Evolutionary conservation across 2,888 invertebrate genomes (phyloP).

Genomic region (Panopea generosa): DNA sequence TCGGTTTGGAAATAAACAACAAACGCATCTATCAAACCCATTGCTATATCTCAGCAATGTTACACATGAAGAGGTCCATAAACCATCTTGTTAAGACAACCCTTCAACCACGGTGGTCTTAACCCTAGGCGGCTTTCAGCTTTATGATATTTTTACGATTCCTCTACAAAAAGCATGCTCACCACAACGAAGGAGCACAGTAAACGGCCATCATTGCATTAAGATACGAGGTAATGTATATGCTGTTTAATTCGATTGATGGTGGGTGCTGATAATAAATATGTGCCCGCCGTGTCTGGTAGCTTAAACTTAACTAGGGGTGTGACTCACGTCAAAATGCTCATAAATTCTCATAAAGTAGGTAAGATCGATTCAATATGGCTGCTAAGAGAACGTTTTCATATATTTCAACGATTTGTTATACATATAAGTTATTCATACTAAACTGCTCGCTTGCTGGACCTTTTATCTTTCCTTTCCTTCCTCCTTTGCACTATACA

Average conservation of each 20-base stretch:
- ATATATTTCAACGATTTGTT: too few relatives aligned
- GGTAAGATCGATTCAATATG: background rate
- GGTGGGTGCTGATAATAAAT: slow-evolving; percentile 31
- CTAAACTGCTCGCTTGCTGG: too few relatives aligned
- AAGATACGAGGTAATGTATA: slow-evolving; percentile 34
- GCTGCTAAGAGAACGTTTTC: background rate
- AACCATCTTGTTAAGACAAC: slow-evolving; percentile 42
- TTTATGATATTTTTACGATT: slow-evolving; percentile 60
- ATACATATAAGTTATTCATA: too few relatives aligned
- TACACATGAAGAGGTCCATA: slow-evolving; percentile 22
- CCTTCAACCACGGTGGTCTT: slow-evolving; percentile 58
- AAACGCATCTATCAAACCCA: too few relatives aligned
- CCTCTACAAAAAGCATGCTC: slow-evolving; percentile 52
- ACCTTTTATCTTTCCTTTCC: too few relatives aligned
- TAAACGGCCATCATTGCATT: slow-evolving; percentile 46
- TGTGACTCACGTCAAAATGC: slow-evolving; percentile 36
- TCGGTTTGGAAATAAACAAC: too few relatives aligned
- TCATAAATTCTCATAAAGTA: slow-evolving; percentile 49
- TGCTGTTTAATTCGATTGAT: slow-evolving; percentile 47
- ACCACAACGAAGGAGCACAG: slow-evolving; percentile 32
- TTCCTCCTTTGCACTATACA: too few relatives aligned
- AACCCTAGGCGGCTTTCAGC: slow-evolving; percentile 47
- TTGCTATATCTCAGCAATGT: background rate
- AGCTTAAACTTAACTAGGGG: slow-evolving; percentile 44
- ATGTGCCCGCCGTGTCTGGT: slow-evolving; percentile 5